Base-by-base conservation (phyloP, 2,888 invertebrate genomes). In the Phengaris arion region DNA sequence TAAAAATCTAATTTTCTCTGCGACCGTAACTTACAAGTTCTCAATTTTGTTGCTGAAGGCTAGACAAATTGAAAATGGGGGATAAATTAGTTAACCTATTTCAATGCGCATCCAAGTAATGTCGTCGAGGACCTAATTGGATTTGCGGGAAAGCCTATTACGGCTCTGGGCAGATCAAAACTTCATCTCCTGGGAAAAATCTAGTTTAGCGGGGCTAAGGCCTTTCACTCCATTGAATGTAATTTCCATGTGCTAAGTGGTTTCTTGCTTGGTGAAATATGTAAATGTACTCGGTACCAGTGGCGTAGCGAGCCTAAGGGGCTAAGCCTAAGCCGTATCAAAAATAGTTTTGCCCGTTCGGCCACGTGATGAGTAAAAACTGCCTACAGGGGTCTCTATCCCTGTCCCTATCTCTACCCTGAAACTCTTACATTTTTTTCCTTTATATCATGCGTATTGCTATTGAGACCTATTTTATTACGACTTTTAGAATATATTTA, bases 141-240 rank as follows among this genome's bases (percentile, higher is more conserved):
- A 72, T 72, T 72, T 15, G 72, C 54, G 52, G 51, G n/a, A 35
- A 72, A 72, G 72, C 72, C 72, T 52, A 72, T 72, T 52, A 54
- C 6, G 54, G 10, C 13, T 1, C 72, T 72, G 51, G 9, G 72
- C 52, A 54, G 72, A 72, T 54, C 72, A 72, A 72, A 72, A 13
- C 52, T 48, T 68, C 68, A 46, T 48, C 48, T 52, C 72, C 22
- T 72, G 35, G 13, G 12, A 8, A 52, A 72, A 72, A 72, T 72
- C 51, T 72, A 72, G 22, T 52, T 54, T 54, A 52, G 22, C 35
- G 35, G 10, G 22, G 69, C 48, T 69, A 69, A 48, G 69, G 12
- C 15, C 51, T 48, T 70, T 22, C 51, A 48, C 51, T 48, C 15
- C 70, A 48, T 70, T 48, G 22, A 51, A 51, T 70, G 2, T 51